These are phyloP conservation scores for Chesias legatella DNA, from an alignment of 2,888 invertebrate genomes.

Conservation along the genomic window DNA sequence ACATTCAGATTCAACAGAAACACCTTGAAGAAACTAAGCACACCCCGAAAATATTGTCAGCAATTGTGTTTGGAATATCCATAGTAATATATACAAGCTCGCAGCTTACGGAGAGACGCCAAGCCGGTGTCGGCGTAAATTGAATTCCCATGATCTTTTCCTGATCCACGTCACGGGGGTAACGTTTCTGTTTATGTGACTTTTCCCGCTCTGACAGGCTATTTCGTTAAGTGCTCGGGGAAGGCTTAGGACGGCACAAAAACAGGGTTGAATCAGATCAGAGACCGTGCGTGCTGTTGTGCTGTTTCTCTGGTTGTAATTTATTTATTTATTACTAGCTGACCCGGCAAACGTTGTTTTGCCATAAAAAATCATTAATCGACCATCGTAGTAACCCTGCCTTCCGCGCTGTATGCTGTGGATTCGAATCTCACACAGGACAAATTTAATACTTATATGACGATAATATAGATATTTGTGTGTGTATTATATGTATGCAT, in stretches of 20 bases:
- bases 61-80: constrained; percentile 6
- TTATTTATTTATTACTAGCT: no score
- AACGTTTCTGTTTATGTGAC: constrained; percentile 9
- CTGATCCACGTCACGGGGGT: constrained; percentile 12
- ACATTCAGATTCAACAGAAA: no score
- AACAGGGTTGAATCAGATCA: not conserved
- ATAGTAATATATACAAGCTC: constrained; percentile 6
- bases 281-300: not conserved
- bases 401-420: no score
- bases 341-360: no score
- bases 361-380: no score
- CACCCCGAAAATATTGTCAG: constrained; percentile 1
- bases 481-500: no score
- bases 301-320: no score
- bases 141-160: constrained; percentile 13
- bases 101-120: constrained; percentile 10
- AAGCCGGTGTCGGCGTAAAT: constrained; percentile 6
- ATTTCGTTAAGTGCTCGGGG: constrained; percentile 7
- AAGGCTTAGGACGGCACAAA: not conserved
- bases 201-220: constrained; percentile 4
- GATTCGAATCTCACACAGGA: no score
- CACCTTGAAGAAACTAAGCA: no score
- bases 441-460: no score
- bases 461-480: no score
- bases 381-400: no score